These are phyloP conservation scores for Furnarius figulus DNA, from an alignment of 2,113 vertebrate genomes.

Conservation along the genomic window DNA sequence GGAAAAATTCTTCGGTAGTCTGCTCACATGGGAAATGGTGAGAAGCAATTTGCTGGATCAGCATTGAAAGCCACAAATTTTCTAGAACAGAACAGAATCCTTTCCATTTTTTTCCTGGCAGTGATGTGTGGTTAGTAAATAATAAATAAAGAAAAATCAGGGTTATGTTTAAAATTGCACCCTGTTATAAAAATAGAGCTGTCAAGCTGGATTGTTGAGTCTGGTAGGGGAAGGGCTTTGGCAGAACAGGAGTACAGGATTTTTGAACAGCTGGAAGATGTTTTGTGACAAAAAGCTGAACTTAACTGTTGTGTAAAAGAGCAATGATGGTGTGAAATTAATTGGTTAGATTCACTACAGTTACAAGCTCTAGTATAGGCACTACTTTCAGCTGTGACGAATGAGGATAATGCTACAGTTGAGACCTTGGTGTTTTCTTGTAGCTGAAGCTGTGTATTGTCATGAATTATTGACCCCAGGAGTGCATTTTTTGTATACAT, in stretches of 20 bases:
- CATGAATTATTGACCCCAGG: background rate
- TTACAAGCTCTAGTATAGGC: background rate
- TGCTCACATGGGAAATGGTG: background rate
- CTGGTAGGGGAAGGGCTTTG: background rate
- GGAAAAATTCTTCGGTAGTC: background rate
- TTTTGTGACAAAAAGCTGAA: background rate
- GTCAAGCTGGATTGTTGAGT: background rate
- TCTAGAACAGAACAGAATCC: background rate
- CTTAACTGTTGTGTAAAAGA: background rate
- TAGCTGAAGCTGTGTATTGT: background rate
- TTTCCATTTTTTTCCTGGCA: background rate
- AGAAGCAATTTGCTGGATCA: background rate
- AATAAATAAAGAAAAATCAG: background rate
- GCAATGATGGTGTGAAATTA: background rate
- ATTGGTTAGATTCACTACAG: background rate
- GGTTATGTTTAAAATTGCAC: background rate
- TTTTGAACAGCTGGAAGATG: background rate
- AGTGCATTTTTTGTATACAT: background rate
- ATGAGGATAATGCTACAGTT: background rate
- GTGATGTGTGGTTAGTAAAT: background rate
- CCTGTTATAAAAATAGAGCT: slow-evolving; percentile 28
- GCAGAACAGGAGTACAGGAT: background rate
- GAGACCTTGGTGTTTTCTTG: background rate
- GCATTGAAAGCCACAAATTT: background rate
- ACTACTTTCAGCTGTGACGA: background rate